Percentiles rank a stretch among this genome's conserved stretches.
phyloP scores from a whole-genome alignment of 2,113 vertebrate species.

The Haemorhous mexicanus region DNA sequence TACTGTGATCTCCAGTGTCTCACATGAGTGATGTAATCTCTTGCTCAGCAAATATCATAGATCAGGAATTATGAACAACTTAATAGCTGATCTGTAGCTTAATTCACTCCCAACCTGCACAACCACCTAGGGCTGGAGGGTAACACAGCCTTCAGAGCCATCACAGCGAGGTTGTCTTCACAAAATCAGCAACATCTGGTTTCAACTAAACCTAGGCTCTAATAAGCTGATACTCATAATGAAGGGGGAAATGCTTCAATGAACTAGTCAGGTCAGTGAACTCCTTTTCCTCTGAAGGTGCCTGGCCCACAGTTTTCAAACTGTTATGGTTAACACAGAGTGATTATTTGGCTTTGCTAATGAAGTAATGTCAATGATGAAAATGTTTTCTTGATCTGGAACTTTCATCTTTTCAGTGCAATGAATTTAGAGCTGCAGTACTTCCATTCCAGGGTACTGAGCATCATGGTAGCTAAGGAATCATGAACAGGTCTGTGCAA shows the following conservation, averaged over 20 bases:
- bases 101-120: background rate
- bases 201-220: slow-evolving; percentile 6
- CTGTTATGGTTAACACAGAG: background rate
- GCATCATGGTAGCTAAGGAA: background rate
- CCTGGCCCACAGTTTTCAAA: background rate
- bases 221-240: slow-evolving; percentile 35
- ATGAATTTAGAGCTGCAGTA: background rate
- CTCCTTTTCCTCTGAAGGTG: slow-evolving; percentile 5
- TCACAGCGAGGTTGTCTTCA: background rate
- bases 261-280: slow-evolving; percentile 25
- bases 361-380: background rate
- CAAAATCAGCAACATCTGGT: slow-evolving; percentile 40
- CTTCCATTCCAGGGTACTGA: background rate
- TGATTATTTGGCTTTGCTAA: slow-evolving; percentile 7
- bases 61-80: background rate
- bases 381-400: background rate
- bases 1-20: background rate
- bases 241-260: slow-evolving; percentile 17
- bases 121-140: background rate
- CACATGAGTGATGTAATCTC: background rate
- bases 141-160: background rate
- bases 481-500: background rate
- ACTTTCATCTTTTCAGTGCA: background rate
- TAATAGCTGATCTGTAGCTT: background rate
- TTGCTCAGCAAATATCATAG: background rate